phyloP scores from a whole-genome alignment of 2,888 invertebrate species.

The Anodontia alba region DNA sequence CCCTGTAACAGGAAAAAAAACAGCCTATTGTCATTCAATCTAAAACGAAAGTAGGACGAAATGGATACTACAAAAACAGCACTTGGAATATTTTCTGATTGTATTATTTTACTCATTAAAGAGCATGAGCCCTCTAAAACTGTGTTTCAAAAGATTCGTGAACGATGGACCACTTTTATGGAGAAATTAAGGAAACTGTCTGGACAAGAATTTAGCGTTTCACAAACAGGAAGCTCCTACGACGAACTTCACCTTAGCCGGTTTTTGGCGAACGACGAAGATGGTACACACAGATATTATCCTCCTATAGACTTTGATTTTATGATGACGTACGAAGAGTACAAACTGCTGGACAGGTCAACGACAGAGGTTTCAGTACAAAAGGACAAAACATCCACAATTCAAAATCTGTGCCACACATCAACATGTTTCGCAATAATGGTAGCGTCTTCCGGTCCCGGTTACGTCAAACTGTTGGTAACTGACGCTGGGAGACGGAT shows the following conservation, averaged over 20 bases:
- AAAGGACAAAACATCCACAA: background rate
- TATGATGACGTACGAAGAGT: conserved; percentile 31
- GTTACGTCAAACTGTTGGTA: conserved; percentile 48
- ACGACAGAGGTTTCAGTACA: background rate
- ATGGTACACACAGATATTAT: background rate
- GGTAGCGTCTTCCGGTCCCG: conserved; percentile 26
- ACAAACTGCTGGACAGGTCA: background rate
- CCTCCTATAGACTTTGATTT: conserved; percentile 38
- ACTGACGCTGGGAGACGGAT: conserved; percentile 37
- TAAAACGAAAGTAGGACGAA: background rate
- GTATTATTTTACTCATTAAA: conserved; percentile 18
- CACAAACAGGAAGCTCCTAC: conserved; percentile 42
- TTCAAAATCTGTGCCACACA: background rate
- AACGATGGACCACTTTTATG: background rate
- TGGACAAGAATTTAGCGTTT: background rate
- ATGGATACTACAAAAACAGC: background rate
- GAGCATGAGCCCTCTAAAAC: conserved; percentile 29
- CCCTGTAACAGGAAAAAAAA: too few relatives aligned
- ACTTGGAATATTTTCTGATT: background rate
- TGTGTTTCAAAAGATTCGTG: conserved; percentile 14
- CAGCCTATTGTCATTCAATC: too few relatives aligned
- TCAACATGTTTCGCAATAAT: conserved; percentile 32
- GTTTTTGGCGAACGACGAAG: background rate
- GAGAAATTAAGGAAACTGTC: background rate
- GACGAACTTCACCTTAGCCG: conserved; percentile 34